Percentiles rank a stretch among this genome's conserved stretches.
phyloP scores from a whole-genome alignment of 2,113 vertebrate species.

The Boulengeromyrus knoepffleri region DNA sequence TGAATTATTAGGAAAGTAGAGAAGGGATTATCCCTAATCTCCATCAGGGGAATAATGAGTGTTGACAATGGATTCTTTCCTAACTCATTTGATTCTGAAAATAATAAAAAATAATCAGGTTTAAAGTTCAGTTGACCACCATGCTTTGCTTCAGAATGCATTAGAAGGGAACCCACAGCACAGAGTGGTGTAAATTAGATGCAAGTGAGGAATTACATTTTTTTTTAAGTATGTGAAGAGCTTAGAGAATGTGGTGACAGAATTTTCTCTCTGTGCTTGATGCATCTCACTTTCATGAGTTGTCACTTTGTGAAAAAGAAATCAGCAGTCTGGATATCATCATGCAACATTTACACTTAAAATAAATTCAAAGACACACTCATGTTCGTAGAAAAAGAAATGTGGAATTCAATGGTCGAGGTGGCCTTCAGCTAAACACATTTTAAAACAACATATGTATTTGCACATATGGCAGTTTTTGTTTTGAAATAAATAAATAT shows the following conservation, averaged over 20 bases:
- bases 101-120: not conserved
- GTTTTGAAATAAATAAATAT: not conserved
- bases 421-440: not conserved
- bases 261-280: not conserved
- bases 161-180: not conserved
- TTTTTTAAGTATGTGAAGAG: not conserved
- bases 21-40: not conserved
- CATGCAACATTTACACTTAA: not conserved
- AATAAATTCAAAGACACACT: not conserved
- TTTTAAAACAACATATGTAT: not conserved
- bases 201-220: not conserved
- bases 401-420: not conserved
- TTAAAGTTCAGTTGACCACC: not conserved
- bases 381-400: not conserved
- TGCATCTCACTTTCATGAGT: constrained; percentile 8
- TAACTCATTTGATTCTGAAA: not conserved
- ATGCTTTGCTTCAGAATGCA: not conserved
- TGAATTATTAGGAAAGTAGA: not conserved
- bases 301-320: not conserved
- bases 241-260: not conserved
- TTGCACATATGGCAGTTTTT: not conserved
- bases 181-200: not conserved
- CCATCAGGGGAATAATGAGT: not conserved
- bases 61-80: not conserved
- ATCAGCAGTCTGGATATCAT: not conserved